These are phyloP conservation scores for Stramonita haemastoma DNA, from an alignment of 2,888 invertebrate species.

Conservation along the genomic window DNA sequence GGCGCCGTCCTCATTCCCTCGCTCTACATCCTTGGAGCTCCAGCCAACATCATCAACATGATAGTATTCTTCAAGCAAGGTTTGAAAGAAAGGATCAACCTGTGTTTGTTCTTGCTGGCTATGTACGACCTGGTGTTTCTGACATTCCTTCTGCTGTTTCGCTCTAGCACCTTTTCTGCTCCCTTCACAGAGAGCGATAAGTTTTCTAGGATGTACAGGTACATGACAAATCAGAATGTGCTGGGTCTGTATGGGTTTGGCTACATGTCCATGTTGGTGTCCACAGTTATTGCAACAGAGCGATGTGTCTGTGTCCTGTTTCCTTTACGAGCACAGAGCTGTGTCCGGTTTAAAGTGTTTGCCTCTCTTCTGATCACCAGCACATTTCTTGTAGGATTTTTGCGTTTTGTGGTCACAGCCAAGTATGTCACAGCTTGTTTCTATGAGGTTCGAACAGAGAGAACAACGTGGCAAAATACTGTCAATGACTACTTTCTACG, in stretches of 20 bases:
- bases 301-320: constrained; percentile 12
- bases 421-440: not conserved
- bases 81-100: not conserved
- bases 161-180: not conserved
- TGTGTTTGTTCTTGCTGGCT: not conserved
- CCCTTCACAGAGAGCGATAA: no score
- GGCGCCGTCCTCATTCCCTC: not conserved
- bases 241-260: not conserved
- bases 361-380: not conserved
- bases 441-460: not conserved
- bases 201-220: not conserved
- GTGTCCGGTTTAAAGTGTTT: not conserved
- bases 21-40: not conserved
- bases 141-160: not conserved
- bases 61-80: constrained; percentile 22
- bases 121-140: not conserved
- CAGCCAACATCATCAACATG: constrained; percentile 28
- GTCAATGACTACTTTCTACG: not conserved
- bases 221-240: not conserved
- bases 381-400: not conserved
- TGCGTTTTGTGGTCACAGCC: not conserved
- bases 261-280: not conserved
- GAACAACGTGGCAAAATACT: no score
- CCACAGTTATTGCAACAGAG: not conserved
- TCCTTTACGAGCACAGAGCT: not conserved